A percentile compares a stretch with the other conserved stretches of the same genome.
phyloP scores from a whole-genome alignment of 2,113 vertebrate species.

The Phalacrocorax pelagicus region DNA sequence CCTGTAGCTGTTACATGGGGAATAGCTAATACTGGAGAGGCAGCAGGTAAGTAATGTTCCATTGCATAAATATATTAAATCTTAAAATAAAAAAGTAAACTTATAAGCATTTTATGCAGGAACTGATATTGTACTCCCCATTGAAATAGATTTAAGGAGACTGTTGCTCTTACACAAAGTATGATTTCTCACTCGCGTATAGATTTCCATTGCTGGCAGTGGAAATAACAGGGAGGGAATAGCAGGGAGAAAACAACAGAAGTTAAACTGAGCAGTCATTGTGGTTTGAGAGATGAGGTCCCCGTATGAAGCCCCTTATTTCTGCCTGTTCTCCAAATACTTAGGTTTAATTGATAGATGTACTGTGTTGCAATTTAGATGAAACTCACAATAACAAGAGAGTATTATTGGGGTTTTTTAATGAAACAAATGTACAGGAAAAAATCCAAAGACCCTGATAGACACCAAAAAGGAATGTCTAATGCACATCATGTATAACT shows the following conservation, averaged over 20 bases:
- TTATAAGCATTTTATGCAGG: constrained; percentile 52
- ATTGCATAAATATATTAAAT: constrained; percentile 28
- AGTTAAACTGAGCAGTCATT: constrained; percentile 9
- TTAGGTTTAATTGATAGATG: constrained; percentile 13
- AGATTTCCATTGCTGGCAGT: constrained; percentile 68
- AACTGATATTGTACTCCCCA: constrained; percentile 65
- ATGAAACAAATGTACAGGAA: constrained; percentile 44
- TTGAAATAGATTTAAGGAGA: constrained; percentile 42
- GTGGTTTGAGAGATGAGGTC: constrained; percentile 9
- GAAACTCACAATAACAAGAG: too few species aligned
- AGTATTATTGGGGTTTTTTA: neutral
- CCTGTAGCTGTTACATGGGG: constrained; percentile 61
- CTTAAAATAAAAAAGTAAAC: constrained; percentile 42
- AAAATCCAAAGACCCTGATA: constrained; percentile 76
- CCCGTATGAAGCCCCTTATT: neutral
- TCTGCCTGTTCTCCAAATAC: constrained; percentile 50
- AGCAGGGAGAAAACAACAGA: neutral
- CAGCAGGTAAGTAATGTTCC: constrained; percentile 79
- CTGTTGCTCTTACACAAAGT: constrained; percentile 20
- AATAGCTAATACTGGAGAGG: constrained; percentile 69
- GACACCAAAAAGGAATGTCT: constrained; percentile 67
- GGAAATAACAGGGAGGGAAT: constrained; percentile 30
- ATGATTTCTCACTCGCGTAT: neutral
- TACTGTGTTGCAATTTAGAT: neutral
- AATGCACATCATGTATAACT: constrained; percentile 42